These are phyloP conservation scores for Copidosoma aretas DNA, from an alignment of 2,888 invertebrate genomes.

Conservation along the genomic window DNA sequence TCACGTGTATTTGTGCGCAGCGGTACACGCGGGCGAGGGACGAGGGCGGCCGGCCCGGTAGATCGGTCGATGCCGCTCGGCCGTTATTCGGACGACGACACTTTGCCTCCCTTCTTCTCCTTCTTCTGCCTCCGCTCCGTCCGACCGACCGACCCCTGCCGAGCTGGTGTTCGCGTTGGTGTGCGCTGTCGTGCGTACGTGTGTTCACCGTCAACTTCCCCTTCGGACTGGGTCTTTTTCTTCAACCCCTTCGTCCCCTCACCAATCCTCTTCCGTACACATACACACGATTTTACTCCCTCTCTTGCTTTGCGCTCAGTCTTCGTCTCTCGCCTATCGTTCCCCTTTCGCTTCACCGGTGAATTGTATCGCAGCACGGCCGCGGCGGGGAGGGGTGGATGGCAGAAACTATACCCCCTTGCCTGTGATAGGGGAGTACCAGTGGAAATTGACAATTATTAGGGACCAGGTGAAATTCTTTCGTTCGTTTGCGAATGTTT, in stretches of 20 bases:
- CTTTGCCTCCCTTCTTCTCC: constrained; percentile 44
- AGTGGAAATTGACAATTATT: too few species aligned
- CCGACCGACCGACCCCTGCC: too few species aligned
- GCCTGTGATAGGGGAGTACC: too few species aligned
- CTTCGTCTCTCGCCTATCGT: constrained; percentile 25
- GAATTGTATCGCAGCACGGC: too few species aligned
- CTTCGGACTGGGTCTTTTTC: constrained; percentile 7
- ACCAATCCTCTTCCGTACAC: constrained; percentile 6
- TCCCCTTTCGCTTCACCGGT: constrained; percentile 36
- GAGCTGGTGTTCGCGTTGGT: too few species aligned
- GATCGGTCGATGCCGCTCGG: constrained; percentile 63
- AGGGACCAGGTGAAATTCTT: too few species aligned
- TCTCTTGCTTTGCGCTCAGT: constrained; percentile 38
- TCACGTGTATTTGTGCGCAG: too few species aligned
- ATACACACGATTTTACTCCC: constrained; percentile 5
- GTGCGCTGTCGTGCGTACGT: constrained; percentile 19
- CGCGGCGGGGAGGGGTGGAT: too few species aligned
- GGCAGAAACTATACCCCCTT: too few species aligned
- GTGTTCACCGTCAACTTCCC: constrained; percentile 18
- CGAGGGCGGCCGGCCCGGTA: constrained; percentile 44
- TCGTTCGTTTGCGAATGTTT: too few species aligned
- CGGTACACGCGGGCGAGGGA: too few species aligned
- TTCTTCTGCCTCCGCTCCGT: constrained; percentile 38
- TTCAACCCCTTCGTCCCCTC: constrained; percentile 38
- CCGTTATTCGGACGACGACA: constrained; percentile 64